Evolutionary conservation across 2,888 invertebrate species (phyloP), one percentile per base, ranked within the genome.

Genomic region (Melanostoma scalare): DNA sequence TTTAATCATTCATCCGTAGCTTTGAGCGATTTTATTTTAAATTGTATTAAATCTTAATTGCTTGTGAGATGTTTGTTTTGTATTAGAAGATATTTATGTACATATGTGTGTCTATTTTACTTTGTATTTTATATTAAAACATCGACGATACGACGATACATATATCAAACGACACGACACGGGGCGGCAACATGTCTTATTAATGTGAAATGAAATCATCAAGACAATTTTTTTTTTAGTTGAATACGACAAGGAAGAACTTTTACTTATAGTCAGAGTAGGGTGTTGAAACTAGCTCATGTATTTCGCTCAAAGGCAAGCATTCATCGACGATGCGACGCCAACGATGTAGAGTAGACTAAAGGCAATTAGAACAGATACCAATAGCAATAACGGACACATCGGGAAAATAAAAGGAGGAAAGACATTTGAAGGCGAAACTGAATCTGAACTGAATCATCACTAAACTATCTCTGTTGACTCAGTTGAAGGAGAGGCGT

Each of bases 1-100:
- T 82, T 69, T 78, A 78, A 82, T 82, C 82, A 69, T 73, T 63
- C 82, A 82, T 82, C 82, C 82, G 78, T 55, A 78, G 78, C 78
- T 82, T 78, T 82, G 68, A 82, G 82, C 78, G 78, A 73, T 82
- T 74, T 78, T 38, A 63, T 69, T 78, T 82, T 63, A 61, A 81
- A 81, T 77, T 72, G 60, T 77, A 76, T 76, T 77, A 63, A 78
- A 78, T 73, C 78, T 78, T 82, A 82, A 82, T 82, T 82, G 78
- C 69, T 78, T 69, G 56, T 69, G 63, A 63, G 63, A 82, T 82
- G 69, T 63, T 73, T 82, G 42, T 52, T 77, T 61, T 58, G 20
- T 20, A 20, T 20, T 20, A 20, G 20, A 20, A 20, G 20, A 20
- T 20, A 20, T 20, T 20, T 20, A 20, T 20, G 20, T 20, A 20